These are phyloP conservation scores for Nesogale talazaci DNA, from an alignment of 2,113 vertebrate genomes.

Conservation along the genomic window DNA sequence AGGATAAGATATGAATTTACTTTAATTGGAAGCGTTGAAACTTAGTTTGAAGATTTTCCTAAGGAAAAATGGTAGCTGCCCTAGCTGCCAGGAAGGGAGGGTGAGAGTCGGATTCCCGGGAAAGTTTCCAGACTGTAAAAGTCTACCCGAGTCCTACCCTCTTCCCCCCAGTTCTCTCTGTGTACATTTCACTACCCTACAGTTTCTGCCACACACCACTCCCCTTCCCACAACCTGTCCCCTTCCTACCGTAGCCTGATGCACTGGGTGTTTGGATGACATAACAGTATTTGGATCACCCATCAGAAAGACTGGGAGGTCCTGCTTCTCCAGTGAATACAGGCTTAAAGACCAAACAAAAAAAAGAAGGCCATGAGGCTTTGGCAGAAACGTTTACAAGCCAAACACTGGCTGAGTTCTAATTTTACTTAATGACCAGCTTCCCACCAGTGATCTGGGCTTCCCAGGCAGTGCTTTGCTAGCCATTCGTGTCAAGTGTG, in stretches of 20 bases:
- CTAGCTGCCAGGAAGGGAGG: not conserved
- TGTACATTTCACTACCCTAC: too few relatives aligned
- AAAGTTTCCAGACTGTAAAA: slow-evolving; percentile 53
- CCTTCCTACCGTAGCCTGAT: slow-evolving; percentile 30
- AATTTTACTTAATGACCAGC: slow-evolving; percentile 78
- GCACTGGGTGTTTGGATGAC: slow-evolving; percentile 43
- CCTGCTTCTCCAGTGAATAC: slow-evolving; percentile 2
- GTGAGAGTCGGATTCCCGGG: not conserved
- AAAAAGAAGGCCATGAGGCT: slow-evolving; percentile 37
- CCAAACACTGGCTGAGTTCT: slow-evolving; percentile 72
- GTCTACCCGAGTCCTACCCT: slow-evolving; percentile 37
- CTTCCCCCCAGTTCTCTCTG: slow-evolving; percentile 37
- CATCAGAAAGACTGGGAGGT: not conserved
- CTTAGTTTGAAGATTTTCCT: slow-evolving; percentile 52
- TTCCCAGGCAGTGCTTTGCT: slow-evolving; percentile 68
- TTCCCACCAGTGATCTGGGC: slow-evolving; percentile 77
- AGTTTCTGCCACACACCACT: too few relatives aligned
- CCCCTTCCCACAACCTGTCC: not conserved
- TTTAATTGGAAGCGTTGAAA: slow-evolving; percentile 63
- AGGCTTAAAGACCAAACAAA: not conserved
- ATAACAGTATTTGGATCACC: slow-evolving; percentile 28
- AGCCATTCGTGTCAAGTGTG: slow-evolving; percentile 65
- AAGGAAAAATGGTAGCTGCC: slow-evolving; percentile 27
- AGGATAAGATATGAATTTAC: slow-evolving; percentile 53
- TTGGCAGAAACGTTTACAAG: slow-evolving; percentile 76